Percentiles rank a stretch among this genome's conserved stretches.
These are phyloP conservation scores for Drosophila biarmipes DNA, from an alignment of 1,140 invertebrate species.

Conservation along the genomic window DNA sequence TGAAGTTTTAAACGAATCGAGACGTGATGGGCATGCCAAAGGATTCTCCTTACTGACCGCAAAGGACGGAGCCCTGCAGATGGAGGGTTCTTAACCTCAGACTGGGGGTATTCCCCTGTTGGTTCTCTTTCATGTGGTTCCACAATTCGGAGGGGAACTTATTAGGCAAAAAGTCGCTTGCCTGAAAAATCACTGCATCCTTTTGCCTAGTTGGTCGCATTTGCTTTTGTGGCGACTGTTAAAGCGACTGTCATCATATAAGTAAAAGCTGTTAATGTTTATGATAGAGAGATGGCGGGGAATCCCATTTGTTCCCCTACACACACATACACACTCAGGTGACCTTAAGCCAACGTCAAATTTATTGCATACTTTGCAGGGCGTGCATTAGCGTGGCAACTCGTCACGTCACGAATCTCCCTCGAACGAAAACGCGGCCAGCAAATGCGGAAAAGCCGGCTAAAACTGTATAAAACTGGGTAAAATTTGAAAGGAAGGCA, in stretches of 20 bases:
- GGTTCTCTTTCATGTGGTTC: conserved; percentile 29
- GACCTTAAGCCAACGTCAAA: conserved; percentile 39
- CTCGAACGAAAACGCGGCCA: conserved; percentile 3
- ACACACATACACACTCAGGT: conserved; percentile 20
- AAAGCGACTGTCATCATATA: conserved; percentile 53
- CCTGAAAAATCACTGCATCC: conserved; percentile 53
- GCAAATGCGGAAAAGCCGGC: conserved; percentile 7
- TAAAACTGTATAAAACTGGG: neutral
- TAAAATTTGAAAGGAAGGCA: neutral
- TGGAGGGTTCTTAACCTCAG: conserved; percentile 9
- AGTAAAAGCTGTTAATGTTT: conserved; percentile 79
- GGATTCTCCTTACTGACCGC: conserved; percentile 29
- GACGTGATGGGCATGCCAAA: conserved; percentile 61
- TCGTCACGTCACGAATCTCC: conserved; percentile 42
- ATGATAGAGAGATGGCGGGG: conserved; percentile 59
- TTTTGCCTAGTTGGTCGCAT: conserved; percentile 29
- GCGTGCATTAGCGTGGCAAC: conserved; percentile 56
- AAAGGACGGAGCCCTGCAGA: conserved; percentile 21
- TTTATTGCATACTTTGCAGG: conserved; percentile 74
- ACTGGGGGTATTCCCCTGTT: neutral
- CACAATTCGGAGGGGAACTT: conserved; percentile 54
- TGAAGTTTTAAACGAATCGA: conserved; percentile 69
- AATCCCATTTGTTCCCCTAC: conserved; percentile 13
- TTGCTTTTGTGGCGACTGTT: conserved; percentile 62
- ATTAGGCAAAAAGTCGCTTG: conserved; percentile 63